Percentiles rank a stretch among this genome's conserved stretches.
phyloP scores from a whole-genome alignment of 2,113 vertebrate genomes.

The Toxotes chatareus region DNA sequence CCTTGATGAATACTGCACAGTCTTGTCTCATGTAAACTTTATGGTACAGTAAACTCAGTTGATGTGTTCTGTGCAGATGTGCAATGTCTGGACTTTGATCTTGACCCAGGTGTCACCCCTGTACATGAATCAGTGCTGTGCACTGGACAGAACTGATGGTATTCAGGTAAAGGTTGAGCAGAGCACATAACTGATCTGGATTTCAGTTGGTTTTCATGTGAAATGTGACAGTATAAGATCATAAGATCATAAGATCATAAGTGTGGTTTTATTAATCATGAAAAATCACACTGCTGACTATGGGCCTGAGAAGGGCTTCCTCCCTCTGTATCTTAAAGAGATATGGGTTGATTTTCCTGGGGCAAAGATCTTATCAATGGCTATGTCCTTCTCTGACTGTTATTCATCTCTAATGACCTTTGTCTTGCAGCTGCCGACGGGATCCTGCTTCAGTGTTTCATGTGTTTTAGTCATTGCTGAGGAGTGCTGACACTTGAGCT shows the following conservation, averaged over 20 bases:
- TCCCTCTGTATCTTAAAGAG: background rate
- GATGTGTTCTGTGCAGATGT: background rate
- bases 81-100: slow-evolving; percentile 7
- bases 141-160: background rate
- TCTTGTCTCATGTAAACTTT: slow-evolving; percentile 11
- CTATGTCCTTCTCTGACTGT: background rate
- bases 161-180: background rate
- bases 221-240: background rate
- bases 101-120: slow-evolving; percentile 23
- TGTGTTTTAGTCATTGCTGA: too few species aligned
- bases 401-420: too few species aligned
- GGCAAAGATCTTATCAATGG: background rate
- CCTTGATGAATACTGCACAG: background rate
- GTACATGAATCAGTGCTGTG: background rate
- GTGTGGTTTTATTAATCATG: too few species aligned
- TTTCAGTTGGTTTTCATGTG: background rate
- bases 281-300: background rate
- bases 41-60: slow-evolving; percentile 10
- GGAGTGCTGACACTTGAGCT: too few species aligned
- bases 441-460: too few species aligned
- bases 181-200: too few species aligned
- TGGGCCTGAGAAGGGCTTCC: background rate
- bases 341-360: background rate
- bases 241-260: background rate
- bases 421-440: too few species aligned